Base-by-base conservation (phyloP, 2,888 invertebrate species). In the Ligdia adustata region DNA sequence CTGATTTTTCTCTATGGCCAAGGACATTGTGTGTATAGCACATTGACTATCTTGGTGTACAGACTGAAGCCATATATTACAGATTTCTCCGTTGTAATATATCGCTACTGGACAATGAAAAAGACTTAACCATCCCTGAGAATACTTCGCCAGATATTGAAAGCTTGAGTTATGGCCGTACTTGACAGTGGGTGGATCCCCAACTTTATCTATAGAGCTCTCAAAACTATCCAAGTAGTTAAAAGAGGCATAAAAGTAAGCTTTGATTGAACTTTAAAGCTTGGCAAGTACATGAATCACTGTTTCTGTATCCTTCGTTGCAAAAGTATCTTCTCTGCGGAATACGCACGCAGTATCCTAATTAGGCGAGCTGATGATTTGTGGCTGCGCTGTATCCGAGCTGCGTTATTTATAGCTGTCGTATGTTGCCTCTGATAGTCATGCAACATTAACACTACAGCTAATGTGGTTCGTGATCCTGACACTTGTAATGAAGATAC, bases 391-490 rank as follows among this genome's bases (percentile, higher is more conserved):
- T 64, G 66, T 62, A 64, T 64, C 65, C 61, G 56, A 66, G 62
- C 59, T 48, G 56, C 54, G 68, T 57, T 76, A 72, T 75, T 75
- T 74, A 70, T 75, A 68, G 65, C 61, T 35, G 54, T 48, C 55
- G 56, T 57, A 58, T 62, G 53, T 49, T 49, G 27, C 41, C 39
- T 50, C 62, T 49, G 22, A 22, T 42, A 54, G 44, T 41, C 14
- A 12, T 15, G 18, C 24, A 28, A 16, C 16, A 24, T 34, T 35
- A 35, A 9, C 34, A 13, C 4, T 6, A 29, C 26, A 12, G 20
- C 20, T 22, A 38, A 24, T 26, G 26, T 32, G 32, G 14, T 16
- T 16, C 9, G 29, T 38, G 18, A n/a, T 15, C 38, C 32, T 26
- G 16, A 24, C 14, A 20, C 18, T 42, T 29, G 9, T 18, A 18